Evolutionary conservation across 2,888 invertebrate species (phyloP), one percentile per base, ranked within the genome.

Genomic region (Selenia dentaria): DNA sequence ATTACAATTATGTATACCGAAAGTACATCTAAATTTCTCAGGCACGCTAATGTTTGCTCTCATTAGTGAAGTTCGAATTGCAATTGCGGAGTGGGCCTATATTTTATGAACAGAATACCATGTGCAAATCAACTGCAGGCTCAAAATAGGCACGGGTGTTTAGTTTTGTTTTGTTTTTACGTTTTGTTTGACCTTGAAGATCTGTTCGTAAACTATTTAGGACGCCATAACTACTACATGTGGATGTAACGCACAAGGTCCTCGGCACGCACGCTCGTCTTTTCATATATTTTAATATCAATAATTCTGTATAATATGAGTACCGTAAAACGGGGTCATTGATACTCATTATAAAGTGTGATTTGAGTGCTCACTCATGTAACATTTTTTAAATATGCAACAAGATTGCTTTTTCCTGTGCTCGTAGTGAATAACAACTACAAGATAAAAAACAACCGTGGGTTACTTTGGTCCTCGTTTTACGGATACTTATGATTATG

Each of bases 221-320:
- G 58, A 69, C 72, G 79, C 79, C 79, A 79, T 79, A 79, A 77
- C 79, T 79, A 74, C 78, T 52, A 62, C 59, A 60, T 65, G 71
- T 75, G 70, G 56, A 63, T 67, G 72, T 74, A 60, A 66, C 54
- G 76, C 79, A 78, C 79, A 65, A 63, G 70, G 68, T 67, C 68
- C 64, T 62, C 64, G 66, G 70, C 64, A 66, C 65, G 76, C 79
- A 74, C 75, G 71, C 64, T 65, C 59, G 53, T 51, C 57, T 62
- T 53, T 49, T 56, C 62, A 60, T 57, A 36, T 20, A 14, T 28
- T 24, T 3, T 12, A n/a, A 36, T 25, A 18, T 24, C 14, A 25
- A 45, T 12, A 43, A 34, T n/a, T 25, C 24, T 16, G 29, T 34
- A n/a, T 20, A 20, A 33, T 41, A 24, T 12, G 13, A 9, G 8